A percentile compares a stretch with the other conserved stretches of the same genome.
phyloP scores from a whole-genome alignment of 2,888 invertebrate species.

The Cantharis lateralis region DNA sequence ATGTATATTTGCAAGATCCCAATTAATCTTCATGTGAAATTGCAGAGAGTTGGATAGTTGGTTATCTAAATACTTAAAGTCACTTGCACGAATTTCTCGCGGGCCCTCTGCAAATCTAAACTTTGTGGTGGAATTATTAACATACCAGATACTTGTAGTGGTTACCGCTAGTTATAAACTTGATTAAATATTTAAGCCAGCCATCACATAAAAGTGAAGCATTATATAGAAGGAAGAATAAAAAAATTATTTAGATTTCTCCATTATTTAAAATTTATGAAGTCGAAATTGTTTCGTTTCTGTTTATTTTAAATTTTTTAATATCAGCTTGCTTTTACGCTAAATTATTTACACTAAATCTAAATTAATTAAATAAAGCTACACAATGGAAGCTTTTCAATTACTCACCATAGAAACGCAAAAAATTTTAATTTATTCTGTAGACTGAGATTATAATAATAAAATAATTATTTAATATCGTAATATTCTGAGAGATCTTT shows the following conservation, averaged over 20 bases:
- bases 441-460: background rate
- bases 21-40: background rate
- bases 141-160: background rate
- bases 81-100: conserved; percentile 9
- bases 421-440: background rate
- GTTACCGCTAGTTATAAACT: background rate
- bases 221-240: background rate
- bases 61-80: conserved; percentile 2
- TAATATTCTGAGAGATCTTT: background rate
- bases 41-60: background rate
- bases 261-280: background rate
- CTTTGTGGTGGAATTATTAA: background rate
- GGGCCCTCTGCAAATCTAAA: background rate
- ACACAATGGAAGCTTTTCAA: background rate
- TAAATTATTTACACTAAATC: background rate
- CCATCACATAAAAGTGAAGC: background rate
- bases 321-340: background rate
- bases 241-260: background rate
- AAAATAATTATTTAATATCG: background rate
- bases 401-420: background rate
- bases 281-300: background rate
- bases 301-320: background rate
- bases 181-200: background rate
- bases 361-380: background rate
- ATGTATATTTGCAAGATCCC: background rate